Conservation (phyloP, 2,797 vertebrate genomes). For the Intellagama lesueurii region DNA sequence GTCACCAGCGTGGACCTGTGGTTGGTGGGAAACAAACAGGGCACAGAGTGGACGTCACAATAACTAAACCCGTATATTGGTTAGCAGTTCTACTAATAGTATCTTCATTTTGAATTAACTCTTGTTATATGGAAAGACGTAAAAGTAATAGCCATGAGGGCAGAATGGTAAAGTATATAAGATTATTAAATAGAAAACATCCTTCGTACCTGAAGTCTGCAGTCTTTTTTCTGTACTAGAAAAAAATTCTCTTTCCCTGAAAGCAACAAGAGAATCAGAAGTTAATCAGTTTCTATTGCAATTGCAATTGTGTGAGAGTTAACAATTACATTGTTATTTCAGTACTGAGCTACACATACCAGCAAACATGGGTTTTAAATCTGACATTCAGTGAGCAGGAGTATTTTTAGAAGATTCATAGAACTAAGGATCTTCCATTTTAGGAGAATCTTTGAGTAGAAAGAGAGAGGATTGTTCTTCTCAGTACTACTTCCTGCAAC, state of each 20-base stretch:
- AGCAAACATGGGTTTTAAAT: not conserved
- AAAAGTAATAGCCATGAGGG: not conserved
- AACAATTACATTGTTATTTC: not conserved
- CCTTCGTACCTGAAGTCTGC: slow-evolving; percentile 66
- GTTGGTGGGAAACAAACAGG: too few species aligned
- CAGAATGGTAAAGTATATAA: not conserved
- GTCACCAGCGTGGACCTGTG: too few species aligned
- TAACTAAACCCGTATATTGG: not conserved
- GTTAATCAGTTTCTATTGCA: not conserved
- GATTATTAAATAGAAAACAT: slow-evolving; percentile 33
- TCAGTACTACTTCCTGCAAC: not conserved
- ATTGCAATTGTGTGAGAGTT: not conserved
- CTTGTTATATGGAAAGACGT: not conserved
- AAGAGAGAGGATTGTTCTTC: not conserved
- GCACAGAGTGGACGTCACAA: too few species aligned
- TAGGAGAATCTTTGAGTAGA: not conserved
- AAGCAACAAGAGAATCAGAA: slow-evolving; percentile 55
- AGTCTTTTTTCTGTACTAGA: slow-evolving; percentile 28
- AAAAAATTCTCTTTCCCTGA: slow-evolving; percentile 50
- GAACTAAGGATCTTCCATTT: not conserved
- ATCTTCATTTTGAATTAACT: slow-evolving; percentile 5
- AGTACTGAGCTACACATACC: not conserved
- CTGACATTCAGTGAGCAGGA: not conserved
- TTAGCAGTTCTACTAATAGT: not conserved
- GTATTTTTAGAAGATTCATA: not conserved